phyloP scores from a whole-genome alignment of 1,140 invertebrate species.

The Bicyclus anynana region DNA sequence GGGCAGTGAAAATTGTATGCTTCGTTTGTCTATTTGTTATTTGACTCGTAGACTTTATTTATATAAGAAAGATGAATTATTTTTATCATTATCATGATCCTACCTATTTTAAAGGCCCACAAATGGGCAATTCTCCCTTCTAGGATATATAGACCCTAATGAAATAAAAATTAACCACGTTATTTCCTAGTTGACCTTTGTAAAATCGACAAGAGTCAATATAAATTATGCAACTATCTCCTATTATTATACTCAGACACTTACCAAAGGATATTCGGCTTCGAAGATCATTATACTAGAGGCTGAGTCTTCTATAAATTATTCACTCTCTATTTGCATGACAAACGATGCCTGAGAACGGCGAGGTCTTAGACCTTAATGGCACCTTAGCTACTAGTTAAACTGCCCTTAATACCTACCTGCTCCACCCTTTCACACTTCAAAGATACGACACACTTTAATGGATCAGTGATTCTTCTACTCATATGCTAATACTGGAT shows the following conservation, averaged over 20 bases:
- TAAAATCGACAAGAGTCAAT: slow-evolving; percentile 4
- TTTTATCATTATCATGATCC: too few species aligned
- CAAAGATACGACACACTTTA: slow-evolving; percentile 46
- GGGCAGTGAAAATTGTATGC: too few species aligned
- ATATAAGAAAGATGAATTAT: too few species aligned
- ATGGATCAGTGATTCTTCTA: slow-evolving; percentile 60
- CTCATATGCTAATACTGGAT: slow-evolving; percentile 62
- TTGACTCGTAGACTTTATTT: too few species aligned
- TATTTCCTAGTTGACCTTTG: background rate
- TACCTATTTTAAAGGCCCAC: too few species aligned
- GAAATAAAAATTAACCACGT: background rate
- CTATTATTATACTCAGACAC: slow-evolving; percentile 22
- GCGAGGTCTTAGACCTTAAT: slow-evolving; percentile 59
- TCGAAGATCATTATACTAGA: slow-evolving; percentile 39
- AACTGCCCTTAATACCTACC: slow-evolving; percentile 39
- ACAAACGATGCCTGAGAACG: slow-evolving; percentile 56
- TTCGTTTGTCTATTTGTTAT: too few species aligned
- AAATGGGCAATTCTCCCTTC: too few species aligned
- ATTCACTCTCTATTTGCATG: slow-evolving; percentile 71
- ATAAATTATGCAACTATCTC: slow-evolving; percentile 15
- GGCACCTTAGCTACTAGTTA: slow-evolving; percentile 48
- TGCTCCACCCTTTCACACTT: slow-evolving; percentile 44
- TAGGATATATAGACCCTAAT: too few species aligned
- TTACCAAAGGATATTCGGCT: slow-evolving; percentile 31
- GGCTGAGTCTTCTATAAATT: slow-evolving; percentile 63